Evolutionary conservation across 1,140 invertebrate species (phyloP).

Genomic region (Tetramorium simillimum): DNA sequence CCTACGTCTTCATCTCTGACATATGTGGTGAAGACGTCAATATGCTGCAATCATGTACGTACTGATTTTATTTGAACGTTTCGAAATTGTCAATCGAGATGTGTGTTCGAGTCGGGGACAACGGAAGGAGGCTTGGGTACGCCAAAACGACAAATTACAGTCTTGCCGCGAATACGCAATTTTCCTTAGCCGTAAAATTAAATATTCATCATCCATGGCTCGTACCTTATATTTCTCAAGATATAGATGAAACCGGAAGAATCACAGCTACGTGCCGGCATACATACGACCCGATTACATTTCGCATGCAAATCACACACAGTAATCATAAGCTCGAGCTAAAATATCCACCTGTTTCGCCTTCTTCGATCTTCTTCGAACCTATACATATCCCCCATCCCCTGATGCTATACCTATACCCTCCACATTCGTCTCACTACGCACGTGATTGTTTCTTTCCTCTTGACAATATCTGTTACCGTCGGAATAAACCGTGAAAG

Average conservation of each 20-base stretch:
- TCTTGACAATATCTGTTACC: constrained; percentile 27
- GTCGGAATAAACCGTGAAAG: constrained; percentile 46
- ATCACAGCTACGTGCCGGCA: constrained; percentile 48
- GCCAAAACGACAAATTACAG: background rate
- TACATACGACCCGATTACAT: constrained; percentile 46
- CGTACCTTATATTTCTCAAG: constrained; percentile 37
- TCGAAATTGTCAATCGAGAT: constrained; percentile 13
- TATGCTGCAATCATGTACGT: constrained; percentile 2
- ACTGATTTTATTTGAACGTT: constrained; percentile 36
- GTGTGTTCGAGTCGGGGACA: constrained; percentile 9
- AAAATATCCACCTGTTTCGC: constrained; percentile 32
- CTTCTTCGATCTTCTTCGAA: constrained; percentile 14
- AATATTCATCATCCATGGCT: constrained; percentile 41
- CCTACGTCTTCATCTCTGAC: background rate
- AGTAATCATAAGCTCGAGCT: constrained; percentile 30
- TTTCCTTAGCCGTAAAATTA: constrained; percentile 13
- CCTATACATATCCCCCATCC: background rate
- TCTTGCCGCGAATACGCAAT: constrained; percentile 28
- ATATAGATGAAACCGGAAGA: constrained; percentile 46
- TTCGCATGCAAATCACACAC: constrained; percentile 47
- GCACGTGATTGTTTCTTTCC: constrained; percentile 43
- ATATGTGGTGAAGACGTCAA: background rate
- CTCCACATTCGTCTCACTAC: background rate
- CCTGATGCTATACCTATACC: too few relatives aligned
- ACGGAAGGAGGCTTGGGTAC: background rate